Percentiles rank a stretch among this genome's conserved stretches.
phyloP scores from a whole-genome alignment of 2,113 vertebrate genomes.

The Limanda limanda region DNA sequence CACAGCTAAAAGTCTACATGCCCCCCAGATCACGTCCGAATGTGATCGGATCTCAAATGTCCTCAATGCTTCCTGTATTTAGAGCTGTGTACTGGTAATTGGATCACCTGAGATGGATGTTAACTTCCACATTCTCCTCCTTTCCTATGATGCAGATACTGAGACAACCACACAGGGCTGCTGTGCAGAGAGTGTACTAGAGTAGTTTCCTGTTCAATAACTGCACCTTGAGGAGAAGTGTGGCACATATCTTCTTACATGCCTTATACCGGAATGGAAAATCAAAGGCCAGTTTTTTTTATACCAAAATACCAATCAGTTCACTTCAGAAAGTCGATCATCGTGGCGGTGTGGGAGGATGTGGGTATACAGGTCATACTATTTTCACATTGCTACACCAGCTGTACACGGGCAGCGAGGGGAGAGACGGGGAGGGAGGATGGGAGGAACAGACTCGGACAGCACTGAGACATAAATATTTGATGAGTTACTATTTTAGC shows the following conservation, averaged over 20 bases:
- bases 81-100: no score
- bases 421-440: conserved; percentile 1
- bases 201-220: conserved; percentile 46
- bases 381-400: conserved; percentile 47
- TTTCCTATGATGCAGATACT: neutral
- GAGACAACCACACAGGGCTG: neutral
- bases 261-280: conserved; percentile 1
- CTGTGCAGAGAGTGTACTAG: neutral
- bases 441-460: conserved; percentile 50
- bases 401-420: conserved; percentile 23
- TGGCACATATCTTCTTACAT: conserved; percentile 30
- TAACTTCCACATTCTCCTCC: neutral
- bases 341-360: conserved; percentile 18
- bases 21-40: neutral
- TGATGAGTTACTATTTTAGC: conserved; percentile 80
- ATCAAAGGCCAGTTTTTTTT: conserved; percentile 15
- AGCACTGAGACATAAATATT: conserved; percentile 75
- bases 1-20: no score
- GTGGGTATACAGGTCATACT: conserved; percentile 31
- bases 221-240: conserved; percentile 23
- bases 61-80: neutral
- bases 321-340: neutral
- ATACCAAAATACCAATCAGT: conserved; percentile 14
- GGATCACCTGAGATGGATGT: no score
- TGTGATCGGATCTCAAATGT: neutral